Evolutionary conservation across 2,113 vertebrate species (phyloP).

Genomic region (Chloropsis hardwickii): DNA sequence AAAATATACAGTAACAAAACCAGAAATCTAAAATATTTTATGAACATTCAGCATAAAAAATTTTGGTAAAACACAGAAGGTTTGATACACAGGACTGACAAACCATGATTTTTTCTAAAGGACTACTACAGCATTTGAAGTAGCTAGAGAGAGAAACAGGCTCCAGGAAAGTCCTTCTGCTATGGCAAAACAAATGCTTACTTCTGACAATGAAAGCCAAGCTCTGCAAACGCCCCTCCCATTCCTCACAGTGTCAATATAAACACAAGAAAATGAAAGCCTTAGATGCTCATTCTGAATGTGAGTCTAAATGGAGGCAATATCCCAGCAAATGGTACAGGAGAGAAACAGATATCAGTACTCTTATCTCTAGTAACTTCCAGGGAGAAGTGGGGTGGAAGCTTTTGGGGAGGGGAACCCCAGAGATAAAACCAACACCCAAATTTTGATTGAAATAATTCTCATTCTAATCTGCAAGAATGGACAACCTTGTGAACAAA

Average conservation of each 20-base stretch:
- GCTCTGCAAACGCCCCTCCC: neutral
- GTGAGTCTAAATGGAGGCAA: neutral
- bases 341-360: neutral
- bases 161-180: neutral
- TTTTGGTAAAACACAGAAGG: neutral
- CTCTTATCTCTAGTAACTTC: neutral
- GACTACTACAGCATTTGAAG: neutral
- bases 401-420: accelerated
- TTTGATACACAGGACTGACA: neutral
- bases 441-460: neutral
- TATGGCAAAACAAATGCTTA: neutral
- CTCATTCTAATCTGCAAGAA: neutral
- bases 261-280: neutral
- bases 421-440: neutral
- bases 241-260: neutral
- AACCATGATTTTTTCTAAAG: neutral
- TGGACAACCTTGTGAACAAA: neutral
- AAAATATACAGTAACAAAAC: neutral
- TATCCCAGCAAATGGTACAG: neutral
- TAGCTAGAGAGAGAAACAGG: neutral
- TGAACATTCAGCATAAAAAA: neutral
- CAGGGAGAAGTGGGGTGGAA: neutral
- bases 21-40: neutral
- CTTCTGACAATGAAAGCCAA: neutral
- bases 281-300: neutral